Evolutionary conservation across 2,888 invertebrate genomes (phyloP), one percentile per base, ranked within the genome.

Genomic region (Parnassius orleans): DNA sequence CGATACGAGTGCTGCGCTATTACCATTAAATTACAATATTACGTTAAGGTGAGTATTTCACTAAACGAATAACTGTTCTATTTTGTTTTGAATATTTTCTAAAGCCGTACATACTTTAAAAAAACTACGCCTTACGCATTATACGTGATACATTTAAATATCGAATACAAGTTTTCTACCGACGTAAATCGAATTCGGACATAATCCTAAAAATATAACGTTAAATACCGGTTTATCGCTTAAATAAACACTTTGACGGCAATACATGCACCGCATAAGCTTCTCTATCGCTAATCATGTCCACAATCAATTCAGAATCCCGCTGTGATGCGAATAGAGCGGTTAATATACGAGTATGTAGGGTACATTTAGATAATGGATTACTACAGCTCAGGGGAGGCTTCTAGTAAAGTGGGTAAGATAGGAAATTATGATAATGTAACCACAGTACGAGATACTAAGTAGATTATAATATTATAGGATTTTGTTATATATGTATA

Each of bases 291-390:
- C 76, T 83, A 84, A 82, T 82, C 79, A 80, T 81, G 84, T 75
- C 74, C 72, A 76, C 76, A 79, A 80, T 82, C 81, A 83, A 84
- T 84, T 77, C 80, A 81, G 76, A 81, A 77, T 77, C 78, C 66
- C 75, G 75, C 69, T 69, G 74, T 69, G 77, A 79, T 78, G 76
- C 69, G 67, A 79, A 79, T 75, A 3, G 14, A 48, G 65, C 65
- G 61, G 65, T 72, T 72, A 72, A 70, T 70, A 69, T 70, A 70
- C 72, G 70, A 69, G 70, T 72, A 75, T 76, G 71, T 68, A 65
- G 65, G 59, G 47, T 64, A 60, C 53, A 59, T 58, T 57, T 57
- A 14, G 48, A 61, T 52, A 44, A 52, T 52, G 7, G 48, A 48
- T 9, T 48, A 48, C 14, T 14, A 14, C 14, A 48, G 48, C 10